Percentiles rank a stretch among this genome's conserved stretches.
These are phyloP conservation scores for Macrobrachium nipponense DNA, from an alignment of 1,140 invertebrate species.

Conservation along the genomic window DNA sequence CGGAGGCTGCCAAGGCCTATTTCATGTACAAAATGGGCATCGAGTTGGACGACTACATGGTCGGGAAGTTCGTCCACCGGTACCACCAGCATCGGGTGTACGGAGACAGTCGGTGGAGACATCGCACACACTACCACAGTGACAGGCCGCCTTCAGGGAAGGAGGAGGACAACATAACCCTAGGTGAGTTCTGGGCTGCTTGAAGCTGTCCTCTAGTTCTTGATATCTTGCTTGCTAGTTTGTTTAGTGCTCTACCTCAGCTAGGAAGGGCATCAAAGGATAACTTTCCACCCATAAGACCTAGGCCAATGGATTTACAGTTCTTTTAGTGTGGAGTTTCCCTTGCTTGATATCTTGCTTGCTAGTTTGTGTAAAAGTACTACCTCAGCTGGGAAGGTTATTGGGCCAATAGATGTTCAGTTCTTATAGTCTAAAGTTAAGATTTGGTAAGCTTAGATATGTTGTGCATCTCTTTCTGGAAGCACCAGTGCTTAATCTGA, in stretches of 20 bases:
- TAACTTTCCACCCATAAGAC: too few species aligned
- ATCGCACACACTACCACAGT: constrained; percentile 30
- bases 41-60: constrained; percentile 49
- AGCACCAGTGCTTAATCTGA: too few species aligned
- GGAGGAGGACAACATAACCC: constrained; percentile 3
- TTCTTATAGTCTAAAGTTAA: too few species aligned
- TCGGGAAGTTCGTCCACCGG: constrained; percentile 48
- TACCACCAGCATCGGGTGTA: constrained; percentile 47
- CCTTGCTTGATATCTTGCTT: background rate
- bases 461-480: too few species aligned
- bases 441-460: too few species aligned
- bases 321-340: too few species aligned
- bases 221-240: too few species aligned
- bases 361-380: background rate
- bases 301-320: too few species aligned
- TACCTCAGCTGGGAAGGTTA: too few species aligned
- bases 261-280: background rate
- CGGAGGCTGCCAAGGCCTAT: constrained; percentile 42
- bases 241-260: too few species aligned
- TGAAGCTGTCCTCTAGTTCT: too few species aligned
- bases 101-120: constrained; percentile 20
- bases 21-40: constrained; percentile 40
- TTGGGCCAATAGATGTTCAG: too few species aligned
- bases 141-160: background rate
- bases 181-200: background rate